Conservation (phyloP, 2,113 vertebrate genomes). For the Limanda limanda region DNA sequence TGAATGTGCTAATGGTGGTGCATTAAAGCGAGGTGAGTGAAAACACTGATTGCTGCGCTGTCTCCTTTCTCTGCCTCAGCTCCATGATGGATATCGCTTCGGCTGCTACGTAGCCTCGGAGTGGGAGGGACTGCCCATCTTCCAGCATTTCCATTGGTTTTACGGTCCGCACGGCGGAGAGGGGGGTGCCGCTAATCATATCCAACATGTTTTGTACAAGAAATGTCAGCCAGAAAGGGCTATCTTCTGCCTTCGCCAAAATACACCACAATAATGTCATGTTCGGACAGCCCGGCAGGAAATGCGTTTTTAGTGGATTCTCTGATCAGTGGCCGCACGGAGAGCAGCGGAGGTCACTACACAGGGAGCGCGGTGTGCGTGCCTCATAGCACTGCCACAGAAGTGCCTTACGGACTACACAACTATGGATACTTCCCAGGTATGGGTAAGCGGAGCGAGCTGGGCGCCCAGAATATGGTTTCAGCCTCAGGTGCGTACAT, state of each 20-base stretch:
- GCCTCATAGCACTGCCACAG: conserved; percentile 86
- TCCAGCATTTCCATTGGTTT: conserved; percentile 92
- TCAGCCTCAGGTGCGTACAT: conserved; percentile 88
- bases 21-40: conserved; percentile 70
- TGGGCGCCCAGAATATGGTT: conserved; percentile 85
- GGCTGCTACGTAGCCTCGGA: conserved; percentile 87
- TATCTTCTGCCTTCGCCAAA: conserved; percentile 98
- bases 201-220: conserved; percentile 99
- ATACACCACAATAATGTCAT: conserved; percentile 99
- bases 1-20: conserved; percentile 51
- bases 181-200: conserved; percentile 97
- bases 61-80: conserved; percentile 81
- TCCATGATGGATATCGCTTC: conserved; percentile 89
- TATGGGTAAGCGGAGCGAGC: conserved; percentile 91
- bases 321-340: conserved; percentile 94
- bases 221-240: conserved; percentile 99
- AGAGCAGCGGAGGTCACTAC: conserved; percentile 89
- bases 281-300: conserved; percentile 96
- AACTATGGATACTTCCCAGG: conserved; percentile 97
- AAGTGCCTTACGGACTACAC: conserved; percentile 95
- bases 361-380: conserved; percentile 90
- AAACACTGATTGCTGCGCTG: conserved; percentile 72
- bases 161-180: conserved; percentile 87
- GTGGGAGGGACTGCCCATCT: conserved; percentile 90
- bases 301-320: conserved; percentile 99